Conservation (phyloP, 1,140 invertebrate genomes). For the Scylla paramamosain region DNA sequence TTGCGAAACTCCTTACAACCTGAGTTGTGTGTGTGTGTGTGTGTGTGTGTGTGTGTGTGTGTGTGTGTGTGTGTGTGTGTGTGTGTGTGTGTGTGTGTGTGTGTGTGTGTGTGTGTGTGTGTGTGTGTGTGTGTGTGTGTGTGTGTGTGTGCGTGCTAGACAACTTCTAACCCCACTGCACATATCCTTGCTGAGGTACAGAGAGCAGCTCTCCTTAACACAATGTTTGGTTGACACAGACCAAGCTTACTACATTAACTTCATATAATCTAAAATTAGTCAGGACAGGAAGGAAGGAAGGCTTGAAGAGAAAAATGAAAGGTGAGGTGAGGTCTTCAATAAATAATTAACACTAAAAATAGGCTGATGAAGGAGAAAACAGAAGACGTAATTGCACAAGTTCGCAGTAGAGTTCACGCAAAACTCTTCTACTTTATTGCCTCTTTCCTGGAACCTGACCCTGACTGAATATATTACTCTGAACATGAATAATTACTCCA, state of each 20-base stretch:
- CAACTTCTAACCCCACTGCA: background rate
- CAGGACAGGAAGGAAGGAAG: background rate
- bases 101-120: conserved; percentile 35
- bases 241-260: background rate
- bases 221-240: background rate
- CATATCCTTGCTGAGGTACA: background rate
- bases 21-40: background rate
- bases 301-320: background rate
- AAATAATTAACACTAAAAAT: conserved; percentile 61
- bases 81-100: conserved; percentile 40
- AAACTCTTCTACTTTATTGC: conserved; percentile 31
- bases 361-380: background rate
- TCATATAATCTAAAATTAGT: background rate
- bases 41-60: conserved; percentile 36
- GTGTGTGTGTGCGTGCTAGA: conserved; percentile 28
- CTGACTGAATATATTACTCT: background rate
- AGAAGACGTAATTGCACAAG: conserved; percentile 61
- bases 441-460: background rate
- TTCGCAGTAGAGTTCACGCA: conserved; percentile 36
- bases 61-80: conserved; percentile 38
- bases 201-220: background rate
- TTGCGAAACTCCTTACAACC: no score
- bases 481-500: background rate
- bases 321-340: conserved; percentile 40
- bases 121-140: conserved; percentile 47